Evolutionary conservation across 2,113 vertebrate genomes (phyloP), one percentile per base, ranked within the genome.

Genomic region (Colaptes auratus): DNA sequence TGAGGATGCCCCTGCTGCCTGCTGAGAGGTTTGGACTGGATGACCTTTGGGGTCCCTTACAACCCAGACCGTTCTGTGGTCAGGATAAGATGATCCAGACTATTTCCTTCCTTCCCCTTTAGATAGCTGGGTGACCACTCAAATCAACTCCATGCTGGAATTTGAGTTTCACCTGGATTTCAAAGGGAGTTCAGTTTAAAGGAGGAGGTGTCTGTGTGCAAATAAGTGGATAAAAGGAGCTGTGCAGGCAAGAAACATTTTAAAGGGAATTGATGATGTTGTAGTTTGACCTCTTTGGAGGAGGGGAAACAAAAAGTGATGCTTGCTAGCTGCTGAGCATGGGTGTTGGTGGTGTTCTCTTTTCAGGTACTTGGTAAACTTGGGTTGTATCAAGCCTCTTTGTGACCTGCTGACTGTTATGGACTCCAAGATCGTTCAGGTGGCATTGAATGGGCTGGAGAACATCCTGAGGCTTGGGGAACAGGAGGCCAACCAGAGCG

Each of bases 391-490:
- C 95, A 99, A 99, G 70, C 99, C 99, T 8, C 97, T 99, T 10
- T 99, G 99, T 71, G 99, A 99, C 91, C 98, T 99, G 89, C 97
- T 99, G 83, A 99, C 99, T 2, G 99, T 99, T 76, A 99, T 99
- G 99, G 99, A 99, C 97, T 99, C 99, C 5, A 99, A 99, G 98
- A 99, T 99, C 16, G 99, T 99, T 12, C 99, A 99, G 94, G 99
- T 99, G 30, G 99, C 99, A 3, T 96, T 99, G 56, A 99, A 99
- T 0, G 99, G 99, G 44, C 96, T 99, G 92, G 99, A 99, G 96
- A 99, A 99, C 96, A 99, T 99, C 71, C 98, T 99, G 92, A 97
- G 99, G 80, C 98, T 99, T 39, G 99, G 99, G 12, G 99, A 99
- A 85, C 99, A 99, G 96, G 99, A 99, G 58, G 98, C 98, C 96